Conservation (phyloP, 2,888 invertebrate species). For the Drosophila bunnanda region DNA sequence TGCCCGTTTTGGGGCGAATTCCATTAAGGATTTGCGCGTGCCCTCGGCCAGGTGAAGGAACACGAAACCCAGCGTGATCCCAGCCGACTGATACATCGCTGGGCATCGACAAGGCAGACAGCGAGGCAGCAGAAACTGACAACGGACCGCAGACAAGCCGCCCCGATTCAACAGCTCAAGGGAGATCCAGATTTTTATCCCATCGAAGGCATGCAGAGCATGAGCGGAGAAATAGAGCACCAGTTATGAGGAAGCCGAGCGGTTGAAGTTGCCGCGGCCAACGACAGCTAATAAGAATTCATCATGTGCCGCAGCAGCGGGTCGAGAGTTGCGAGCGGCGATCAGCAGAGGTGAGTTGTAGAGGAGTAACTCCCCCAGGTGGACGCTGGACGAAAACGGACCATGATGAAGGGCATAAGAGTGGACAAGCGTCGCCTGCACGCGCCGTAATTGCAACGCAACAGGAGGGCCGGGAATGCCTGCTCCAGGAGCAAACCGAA, state of each 20-base stretch:
- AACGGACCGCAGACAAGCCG: conserved; percentile 38
- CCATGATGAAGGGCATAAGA: conserved; percentile 10
- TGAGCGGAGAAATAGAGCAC: conserved; percentile 67
- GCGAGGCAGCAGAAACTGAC: conserved; percentile 59
- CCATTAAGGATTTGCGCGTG: conserved; percentile 76
- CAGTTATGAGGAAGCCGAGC: conserved; percentile 76
- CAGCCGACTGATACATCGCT: conserved; percentile 33
- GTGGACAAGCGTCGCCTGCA: conserved; percentile 65
- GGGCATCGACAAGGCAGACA: conserved; percentile 38
- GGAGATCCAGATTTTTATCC: conserved; percentile 63
- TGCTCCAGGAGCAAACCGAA: conserved; percentile 39
- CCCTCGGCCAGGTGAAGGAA: conserved; percentile 47
- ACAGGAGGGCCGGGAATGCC: conserved; percentile 68
- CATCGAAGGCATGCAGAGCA: conserved; percentile 23
- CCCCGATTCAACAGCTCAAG: conserved; percentile 61
- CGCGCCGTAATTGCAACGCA: conserved; percentile 80
- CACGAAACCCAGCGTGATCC: conserved; percentile 31
- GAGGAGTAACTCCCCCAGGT: conserved; percentile 9
- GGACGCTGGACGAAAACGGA: conserved; percentile 15
- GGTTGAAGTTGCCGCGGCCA: conserved; percentile 76
- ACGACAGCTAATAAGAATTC: conserved; percentile 78
- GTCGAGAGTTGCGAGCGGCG: conserved; percentile 2
- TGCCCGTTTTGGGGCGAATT: conserved; percentile 48
- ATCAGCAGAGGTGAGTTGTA: neutral
- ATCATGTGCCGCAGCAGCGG: conserved; percentile 56